phyloP scores from a whole-genome alignment of 2,113 vertebrate genomes.

The Cochlearius cochlearius region DNA sequence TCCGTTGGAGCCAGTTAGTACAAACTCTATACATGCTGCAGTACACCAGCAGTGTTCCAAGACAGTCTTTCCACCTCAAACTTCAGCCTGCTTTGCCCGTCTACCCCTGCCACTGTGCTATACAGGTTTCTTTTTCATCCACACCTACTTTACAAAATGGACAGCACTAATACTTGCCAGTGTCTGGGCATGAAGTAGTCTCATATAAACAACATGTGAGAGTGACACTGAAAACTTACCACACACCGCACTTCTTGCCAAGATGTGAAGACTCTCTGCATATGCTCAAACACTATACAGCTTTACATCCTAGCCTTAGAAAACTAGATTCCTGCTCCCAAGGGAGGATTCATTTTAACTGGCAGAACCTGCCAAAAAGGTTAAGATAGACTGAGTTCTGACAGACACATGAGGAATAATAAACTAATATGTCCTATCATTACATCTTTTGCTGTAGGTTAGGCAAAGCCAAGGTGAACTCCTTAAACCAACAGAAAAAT shows the following conservation, averaged over 20 bases:
- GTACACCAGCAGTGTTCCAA: background rate
- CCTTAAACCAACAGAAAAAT: background rate
- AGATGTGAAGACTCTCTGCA: background rate
- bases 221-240: background rate
- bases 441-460: background rate
- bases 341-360: background rate
- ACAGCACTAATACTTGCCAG: background rate
- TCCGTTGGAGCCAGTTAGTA: background rate
- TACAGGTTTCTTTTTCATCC: background rate
- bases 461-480: background rate
- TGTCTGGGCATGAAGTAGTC: background rate
- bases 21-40: background rate
- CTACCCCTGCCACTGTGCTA: background rate
- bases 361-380: background rate
- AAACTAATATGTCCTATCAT: background rate
- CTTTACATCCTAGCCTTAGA: background rate
- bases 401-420: background rate
- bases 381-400: background rate
- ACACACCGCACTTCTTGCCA: background rate
- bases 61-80: background rate
- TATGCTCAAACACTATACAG: background rate
- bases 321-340: background rate
- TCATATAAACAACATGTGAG: background rate
- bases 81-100: background rate
- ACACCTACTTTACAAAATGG: background rate